phyloP scores from a whole-genome alignment of 2,113 vertebrate genomes.

The Xenopus laevis region DNA sequence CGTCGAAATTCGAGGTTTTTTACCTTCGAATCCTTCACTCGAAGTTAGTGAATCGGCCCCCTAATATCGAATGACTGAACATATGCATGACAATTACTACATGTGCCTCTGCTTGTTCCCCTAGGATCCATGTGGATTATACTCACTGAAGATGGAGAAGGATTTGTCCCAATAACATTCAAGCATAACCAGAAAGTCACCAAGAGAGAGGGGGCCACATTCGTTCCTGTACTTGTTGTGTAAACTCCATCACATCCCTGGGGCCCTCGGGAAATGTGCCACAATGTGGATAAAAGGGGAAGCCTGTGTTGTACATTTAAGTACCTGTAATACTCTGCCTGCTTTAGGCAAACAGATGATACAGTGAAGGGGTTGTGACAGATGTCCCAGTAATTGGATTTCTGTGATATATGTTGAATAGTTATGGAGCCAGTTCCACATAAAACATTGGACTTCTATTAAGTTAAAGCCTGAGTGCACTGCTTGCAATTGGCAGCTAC shows the following conservation, averaged over 20 bases:
- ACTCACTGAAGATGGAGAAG: slow-evolving; percentile 79
- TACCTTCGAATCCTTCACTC: too few species aligned
- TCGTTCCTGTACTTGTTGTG: neutral
- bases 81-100: neutral
- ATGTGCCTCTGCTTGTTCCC: slow-evolving; percentile 12
- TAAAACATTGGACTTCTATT: neutral
- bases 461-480: neutral
- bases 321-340: too few species aligned
- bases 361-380: too few species aligned
- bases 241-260: neutral
- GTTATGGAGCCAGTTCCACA: neutral
- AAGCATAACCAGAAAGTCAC: slow-evolving; percentile 72
- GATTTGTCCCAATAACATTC: slow-evolving; percentile 84
- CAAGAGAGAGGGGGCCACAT: slow-evolving; percentile 61
- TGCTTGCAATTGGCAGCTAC: neutral
- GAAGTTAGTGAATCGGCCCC: too few species aligned
- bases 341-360: too few species aligned
- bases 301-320: neutral
- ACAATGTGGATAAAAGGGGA: neutral
- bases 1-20: too few species aligned
- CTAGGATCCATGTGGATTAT: slow-evolving; percentile 84
- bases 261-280: neutral
- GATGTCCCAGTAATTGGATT: neutral
- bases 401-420: neutral
- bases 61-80: too few species aligned